Evolutionary conservation across 2,888 invertebrate species (phyloP), one percentile per base, ranked within the genome.

Genomic region (Cosmia trapezina): DNA sequence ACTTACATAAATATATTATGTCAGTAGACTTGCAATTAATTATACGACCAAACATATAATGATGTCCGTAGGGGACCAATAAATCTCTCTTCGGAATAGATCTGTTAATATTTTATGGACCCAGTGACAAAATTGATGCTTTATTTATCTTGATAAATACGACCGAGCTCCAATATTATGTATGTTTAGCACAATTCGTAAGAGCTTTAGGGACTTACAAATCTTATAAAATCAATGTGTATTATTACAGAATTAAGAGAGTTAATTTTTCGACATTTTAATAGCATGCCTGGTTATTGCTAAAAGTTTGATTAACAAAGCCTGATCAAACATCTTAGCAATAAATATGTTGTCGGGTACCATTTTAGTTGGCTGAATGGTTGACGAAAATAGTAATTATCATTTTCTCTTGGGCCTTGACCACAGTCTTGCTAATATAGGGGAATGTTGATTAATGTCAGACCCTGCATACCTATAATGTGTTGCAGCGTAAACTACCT

Each of bases 51-150:
- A 77, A 66, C 59, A 47, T 81, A 81, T 77, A 80, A 77, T 73
- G 69, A 80, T 81, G 68, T 81, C 80, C 65, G 61, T 77, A 62
- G 64, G 78, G 66, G 78, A 64, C 73, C 67, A 62, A 79, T 83
- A 79, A 81, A 84, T 76, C 79, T 67, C 71, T 78, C 79, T 79
- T 61, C 64, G 8, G 67, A 51, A 68, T 76, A 75, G 73, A 73
- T 62, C 69, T 73, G 73, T 64, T 80, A 60, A 78, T 80, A 86
- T 79, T 80, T 83, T 83, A 81, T 76, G 66, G 70, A 47, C 45
- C 12, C 37, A 53, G 54, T 73, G 78, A 78, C 69, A 70, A 57
- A 67, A 81, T 70, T 43, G 51, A 76, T 76, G 70, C 54, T 71
- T 79, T 75, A 78, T 73, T 66, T 81, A 69, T 81, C 77, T 73